Evolutionary conservation across 2,113 vertebrate species (phyloP).

Genomic region (Alaudala cheleensis): DNA sequence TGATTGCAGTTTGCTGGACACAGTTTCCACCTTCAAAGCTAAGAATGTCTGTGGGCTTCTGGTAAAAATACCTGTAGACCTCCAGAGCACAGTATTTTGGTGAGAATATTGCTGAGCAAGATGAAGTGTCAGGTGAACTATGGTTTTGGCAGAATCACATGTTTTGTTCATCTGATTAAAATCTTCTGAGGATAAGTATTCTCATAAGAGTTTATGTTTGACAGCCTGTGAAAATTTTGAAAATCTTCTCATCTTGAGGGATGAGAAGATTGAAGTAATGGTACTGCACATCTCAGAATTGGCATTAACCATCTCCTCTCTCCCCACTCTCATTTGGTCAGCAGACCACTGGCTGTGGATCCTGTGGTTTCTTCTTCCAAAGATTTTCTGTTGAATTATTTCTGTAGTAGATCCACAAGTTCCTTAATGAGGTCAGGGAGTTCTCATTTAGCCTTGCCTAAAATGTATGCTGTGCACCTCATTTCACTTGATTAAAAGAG

Average conservation of each 20-base stretch:
- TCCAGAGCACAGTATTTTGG: background rate
- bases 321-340: background rate
- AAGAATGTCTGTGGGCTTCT: background rate
- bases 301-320: background rate
- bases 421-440: background rate
- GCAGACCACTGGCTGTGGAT: background rate
- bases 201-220: conserved; percentile 26
- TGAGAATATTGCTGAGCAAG: background rate
- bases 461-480: background rate
- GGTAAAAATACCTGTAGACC: background rate
- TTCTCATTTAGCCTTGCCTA: background rate
- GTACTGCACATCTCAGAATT: background rate
- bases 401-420: background rate
- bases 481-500: background rate
- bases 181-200: conserved; percentile 6
- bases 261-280: conserved; percentile 15
- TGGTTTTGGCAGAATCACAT: background rate
- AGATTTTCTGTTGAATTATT: background rate
- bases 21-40: background rate
- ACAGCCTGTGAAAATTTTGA: conserved; percentile 28
- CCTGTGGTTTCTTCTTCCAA: background rate
- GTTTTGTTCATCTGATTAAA: conserved; percentile 28
- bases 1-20: background rate
- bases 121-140: background rate
- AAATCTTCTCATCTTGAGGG: background rate